Evolutionary conservation across 2,888 invertebrate genomes (phyloP), one percentile per base, ranked within the genome.

Genomic region (Yponomeuta malinellus): DNA sequence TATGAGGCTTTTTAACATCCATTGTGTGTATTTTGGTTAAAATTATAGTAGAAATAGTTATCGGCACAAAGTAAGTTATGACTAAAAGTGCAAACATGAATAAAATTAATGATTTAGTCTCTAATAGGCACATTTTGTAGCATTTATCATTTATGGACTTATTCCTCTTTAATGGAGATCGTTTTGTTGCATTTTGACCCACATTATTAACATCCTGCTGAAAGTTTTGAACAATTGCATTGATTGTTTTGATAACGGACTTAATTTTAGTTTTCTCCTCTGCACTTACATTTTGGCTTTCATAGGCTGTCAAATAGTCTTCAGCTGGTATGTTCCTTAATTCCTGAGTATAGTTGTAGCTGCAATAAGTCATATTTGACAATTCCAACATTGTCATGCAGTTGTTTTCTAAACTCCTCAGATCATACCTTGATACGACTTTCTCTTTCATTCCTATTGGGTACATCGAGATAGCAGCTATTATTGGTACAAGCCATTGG

Each of bases 31-130:
- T 88, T 78, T 87, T 91, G 0, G 90, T 89, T 72, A 91, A 76
- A 71, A 92, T 87, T 29, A 88, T 75, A 12, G 83, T 84, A 66
- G 90, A 90, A 72, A 91, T 83, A 12, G 88, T 87, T 63, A 92
- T 86, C 0, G 92, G 91, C n/a, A 91, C 77, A 75, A 92, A 90
- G 74, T 87, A 92, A 79, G 87, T 84, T 2, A 89, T 73, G 73
- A 90, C 75, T 9, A 83, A 78, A 29, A 92, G 73, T 10, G 81
- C 66, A 78, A 91, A 88, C 82, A 92, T 86, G 72, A 89, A 90
- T 12, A 87, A 65, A 48, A 88, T 77, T 69, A 92, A 76, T 33
- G 77, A 83, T 72, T 83, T 88, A 74, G 87, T 90, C 37, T 91
- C 86, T 52, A 88, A 74, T 71, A 83, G 87, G 77, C 92, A 92